A percentile compares a stretch with the other conserved stretches of the same genome.
These are phyloP conservation scores for Sebastes iracundus DNA, from an alignment of 2,797 vertebrate genomes.

Conservation along the genomic window DNA sequence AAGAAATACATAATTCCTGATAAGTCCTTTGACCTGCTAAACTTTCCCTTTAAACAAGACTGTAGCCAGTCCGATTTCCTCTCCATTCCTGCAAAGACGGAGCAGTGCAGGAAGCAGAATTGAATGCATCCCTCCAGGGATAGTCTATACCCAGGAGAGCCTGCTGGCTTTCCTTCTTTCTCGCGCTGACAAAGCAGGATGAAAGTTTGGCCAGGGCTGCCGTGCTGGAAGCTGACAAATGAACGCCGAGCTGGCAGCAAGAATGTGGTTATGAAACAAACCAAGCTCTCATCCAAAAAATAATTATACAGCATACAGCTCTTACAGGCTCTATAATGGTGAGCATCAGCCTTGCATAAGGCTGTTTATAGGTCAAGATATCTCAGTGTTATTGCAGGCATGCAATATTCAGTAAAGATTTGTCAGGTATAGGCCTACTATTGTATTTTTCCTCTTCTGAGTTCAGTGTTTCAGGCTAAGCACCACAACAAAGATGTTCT, in stretches of 20 bases:
- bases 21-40: constrained; percentile 7
- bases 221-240: constrained; percentile 47
- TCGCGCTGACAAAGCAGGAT: constrained; percentile 27
- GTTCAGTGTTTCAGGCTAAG: background rate
- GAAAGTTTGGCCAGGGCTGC: constrained; percentile 36
- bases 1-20: background rate
- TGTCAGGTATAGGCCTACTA: background rate
- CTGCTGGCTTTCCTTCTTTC: constrained; percentile 25
- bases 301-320: background rate
- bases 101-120: constrained; percentile 55
- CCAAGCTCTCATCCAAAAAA: constrained; percentile 1
- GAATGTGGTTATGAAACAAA: constrained; percentile 56
- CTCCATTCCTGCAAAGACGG: constrained; percentile 40
- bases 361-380: background rate
- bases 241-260: constrained; percentile 40
- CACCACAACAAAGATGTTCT: background rate
- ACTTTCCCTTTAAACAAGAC: constrained; percentile 16
- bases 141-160: constrained; percentile 25
- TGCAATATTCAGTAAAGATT: background rate
- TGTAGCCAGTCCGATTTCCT: constrained; percentile 30
- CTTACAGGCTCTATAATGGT: background rate
- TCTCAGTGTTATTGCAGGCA: background rate
- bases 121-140: constrained; percentile 53
- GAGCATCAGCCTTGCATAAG: background rate
- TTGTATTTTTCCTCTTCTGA: background rate